Base-by-base conservation (phyloP, 2,113 vertebrate genomes). In the Aepyceros melampus region DNA sequence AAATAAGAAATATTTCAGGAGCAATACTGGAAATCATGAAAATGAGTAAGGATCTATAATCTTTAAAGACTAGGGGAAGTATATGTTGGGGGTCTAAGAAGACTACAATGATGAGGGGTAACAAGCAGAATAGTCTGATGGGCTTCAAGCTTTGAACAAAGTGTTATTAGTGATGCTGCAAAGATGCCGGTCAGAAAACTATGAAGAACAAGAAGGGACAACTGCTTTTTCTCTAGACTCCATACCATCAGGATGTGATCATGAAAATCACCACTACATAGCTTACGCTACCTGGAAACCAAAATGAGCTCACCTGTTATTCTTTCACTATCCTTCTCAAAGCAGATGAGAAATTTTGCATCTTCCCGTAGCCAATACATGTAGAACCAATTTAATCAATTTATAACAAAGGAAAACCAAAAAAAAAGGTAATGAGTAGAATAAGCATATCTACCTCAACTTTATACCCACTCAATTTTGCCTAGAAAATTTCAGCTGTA, bases 311-410 rank as follows among this genome's bases (percentile, higher is more conserved):
- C 36, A 55, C 4, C 33, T 43, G n/a, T 49, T 45, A 89, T 82
- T 67, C 9, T 96, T 96, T 88, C 14, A 71, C 5, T 27, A 90
- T 87, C 7, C 4, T 15, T 94, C 27, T 84, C 83, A 56, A 51
- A 74, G 23, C 91, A 7, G 6, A 78, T 4, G n/a, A 67, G 9
- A 89, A 16, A 4, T 84, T 17, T 53, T 40, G 43, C 49, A 55
- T 19, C 21, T 62, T 62, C 51, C 45, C 47, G 4, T 60, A 43
- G 36, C 11, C 55, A 87, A 67, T 40, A 83, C 29, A n/a, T 4
- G 12, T 21, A 89, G n/a, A 45, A 29, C 4, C 15, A 91, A 49
- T 6, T 12, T 89, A 15, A 67, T 2, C 13, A 43, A 33, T 51
- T 36, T 79, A 71, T 10, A 27, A 62, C 13, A 88, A 60, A 95